Evolutionary conservation across 1,140 invertebrate species (phyloP), one percentile per base, ranked within the genome.

Genomic region (Saxidomus purpurata): DNA sequence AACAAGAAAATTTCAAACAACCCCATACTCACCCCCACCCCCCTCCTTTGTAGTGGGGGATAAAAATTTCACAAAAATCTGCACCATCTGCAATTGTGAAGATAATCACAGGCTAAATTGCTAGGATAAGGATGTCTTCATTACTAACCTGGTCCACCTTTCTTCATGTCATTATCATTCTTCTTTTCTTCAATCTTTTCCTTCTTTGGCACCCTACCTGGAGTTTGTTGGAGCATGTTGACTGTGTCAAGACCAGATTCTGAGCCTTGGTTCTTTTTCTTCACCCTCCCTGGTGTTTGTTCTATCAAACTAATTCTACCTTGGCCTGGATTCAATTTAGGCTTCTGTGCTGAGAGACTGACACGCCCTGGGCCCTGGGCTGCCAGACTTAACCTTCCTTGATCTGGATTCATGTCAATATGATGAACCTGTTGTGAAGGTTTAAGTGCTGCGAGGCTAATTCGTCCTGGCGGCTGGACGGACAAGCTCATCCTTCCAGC

Each of bases 231-330:
- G 6, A 28, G n/a, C 25, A 63, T 28, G 8, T 17, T 36, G n/a
- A 67, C 28, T 67, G 1, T 31, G 28, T 17, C 61, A 11, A 25
- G 6, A 22, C 31, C 61, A 28, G 9, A 6, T 25, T 31, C 28
- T 6, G 31, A 4, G 4, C 11, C 11, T 17, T 67, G 67, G 15
- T 71, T 38, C 1, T 2, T 31, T 71, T 19, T 71, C 22, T 71
- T 71, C 34, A 71, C 67, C 49, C 76, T 55, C 1, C 76, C 76
- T 31, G 76, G 76, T 15, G 74, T 77, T 11, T 52, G 47, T 11
- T 36, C 47, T 36, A 55, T 55, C n/a, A 79, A 13, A 38, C 76
- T 79, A 19, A 36, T 4, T 38, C 76, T 79, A 1, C 31, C 8
- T 34, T 8, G n/a, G 28, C 4, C 0, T 8, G 25, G 17, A 11